Conservation (phyloP, 2,113 vertebrate genomes). For the Symphodus melops region DNA sequence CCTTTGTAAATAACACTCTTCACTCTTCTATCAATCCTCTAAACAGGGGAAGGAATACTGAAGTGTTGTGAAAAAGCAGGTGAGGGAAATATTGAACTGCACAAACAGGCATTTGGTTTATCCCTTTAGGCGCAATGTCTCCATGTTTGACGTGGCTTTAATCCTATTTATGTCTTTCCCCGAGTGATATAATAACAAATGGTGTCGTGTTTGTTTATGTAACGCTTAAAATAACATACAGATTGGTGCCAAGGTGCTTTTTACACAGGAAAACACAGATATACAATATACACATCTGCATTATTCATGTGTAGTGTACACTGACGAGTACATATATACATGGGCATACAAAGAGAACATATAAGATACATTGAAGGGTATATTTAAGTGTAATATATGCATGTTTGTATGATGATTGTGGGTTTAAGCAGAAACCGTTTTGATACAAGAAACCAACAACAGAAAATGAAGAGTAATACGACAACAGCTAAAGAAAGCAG, state of each 20-base stretch:
- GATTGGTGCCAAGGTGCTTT: not conserved
- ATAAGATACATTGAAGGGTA: not conserved
- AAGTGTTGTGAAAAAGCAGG: constrained; percentile 3
- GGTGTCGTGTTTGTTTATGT: not conserved
- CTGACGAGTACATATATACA: not conserved
- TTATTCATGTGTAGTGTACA: not conserved
- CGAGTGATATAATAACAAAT: constrained; percentile 12
- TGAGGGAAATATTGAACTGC: constrained; percentile 28
- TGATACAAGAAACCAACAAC: not conserved
- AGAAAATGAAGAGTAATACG: not conserved
- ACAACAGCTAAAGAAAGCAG: not conserved
- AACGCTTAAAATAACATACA: not conserved
- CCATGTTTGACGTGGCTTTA: constrained; percentile 37
- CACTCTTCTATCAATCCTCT: constrained; percentile 39
- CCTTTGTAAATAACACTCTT: constrained; percentile 52
- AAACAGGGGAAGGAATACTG: constrained; percentile 18
- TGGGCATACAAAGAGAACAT: not conserved
- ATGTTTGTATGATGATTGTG: no score
- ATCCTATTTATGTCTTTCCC: constrained; percentile 7
- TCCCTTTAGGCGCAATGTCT: constrained; percentile 17
- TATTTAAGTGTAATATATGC: not conserved
- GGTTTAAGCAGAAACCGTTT: not conserved
- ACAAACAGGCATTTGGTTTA: constrained; percentile 15
- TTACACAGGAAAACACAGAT: not conserved
- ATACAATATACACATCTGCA: not conserved